Evolutionary conservation across 2,888 invertebrate species (phyloP).

Genomic region (Drosophila pseudotakahashii): DNA sequence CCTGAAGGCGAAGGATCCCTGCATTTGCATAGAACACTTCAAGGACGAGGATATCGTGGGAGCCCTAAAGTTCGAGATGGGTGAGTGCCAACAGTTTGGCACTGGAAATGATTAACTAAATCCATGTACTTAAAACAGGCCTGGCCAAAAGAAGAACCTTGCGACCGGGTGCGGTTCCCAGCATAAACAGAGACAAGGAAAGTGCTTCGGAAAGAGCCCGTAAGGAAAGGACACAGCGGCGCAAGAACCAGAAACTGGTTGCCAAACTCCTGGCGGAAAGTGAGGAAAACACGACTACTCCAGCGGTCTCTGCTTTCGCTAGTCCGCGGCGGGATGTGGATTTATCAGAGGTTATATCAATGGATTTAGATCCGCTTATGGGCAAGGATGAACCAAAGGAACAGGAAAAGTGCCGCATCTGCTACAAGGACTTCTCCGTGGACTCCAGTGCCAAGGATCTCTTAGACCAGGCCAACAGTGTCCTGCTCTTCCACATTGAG

Average conservation of each 20-base stretch:
- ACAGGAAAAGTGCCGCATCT: slow-evolving; percentile 55
- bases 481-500: slow-evolving; percentile 63
- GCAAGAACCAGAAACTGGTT: slow-evolving; percentile 56
- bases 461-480: slow-evolving; percentile 47
- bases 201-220: slow-evolving; percentile 47
- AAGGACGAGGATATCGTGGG: slow-evolving; percentile 65
- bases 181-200: slow-evolving; percentile 54
- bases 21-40: slow-evolving; percentile 64
- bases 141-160: slow-evolving; percentile 62
- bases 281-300: slow-evolving; percentile 36
- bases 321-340: not conserved
- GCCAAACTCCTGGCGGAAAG: slow-evolving; percentile 57
- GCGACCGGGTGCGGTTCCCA: slow-evolving; percentile 61
- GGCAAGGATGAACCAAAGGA: slow-evolving; percentile 4
- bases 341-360: not conserved
- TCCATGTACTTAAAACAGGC: slow-evolving; percentile 23
- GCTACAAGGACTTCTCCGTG: slow-evolving; percentile 23
- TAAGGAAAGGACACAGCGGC: slow-evolving; percentile 46
- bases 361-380: slow-evolving; percentile 48
- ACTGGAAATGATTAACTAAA: not conserved
- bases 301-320: slow-evolving; percentile 26
- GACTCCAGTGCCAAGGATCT: slow-evolving; percentile 50
- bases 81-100: slow-evolving; percentile 22
- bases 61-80: slow-evolving; percentile 61
- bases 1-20: slow-evolving; percentile 40